These are phyloP conservation scores for Anguilla rostrata DNA, from an alignment of 2,113 vertebrate genomes.

Conservation along the genomic window DNA sequence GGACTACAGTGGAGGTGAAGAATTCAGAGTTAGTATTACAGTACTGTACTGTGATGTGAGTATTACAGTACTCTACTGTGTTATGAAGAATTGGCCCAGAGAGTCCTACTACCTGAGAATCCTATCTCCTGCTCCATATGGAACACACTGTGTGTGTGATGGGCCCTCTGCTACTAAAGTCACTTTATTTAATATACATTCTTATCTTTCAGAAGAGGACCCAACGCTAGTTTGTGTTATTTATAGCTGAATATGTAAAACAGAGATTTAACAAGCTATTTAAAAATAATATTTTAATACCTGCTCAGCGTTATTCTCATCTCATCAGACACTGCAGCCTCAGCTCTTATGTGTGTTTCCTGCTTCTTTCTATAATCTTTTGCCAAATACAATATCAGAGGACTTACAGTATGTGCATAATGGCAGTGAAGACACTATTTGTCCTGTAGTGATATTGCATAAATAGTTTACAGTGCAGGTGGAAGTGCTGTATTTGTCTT, in stretches of 20 bases:
- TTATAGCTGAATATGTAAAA: constrained; percentile 76
- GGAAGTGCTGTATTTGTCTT: constrained; percentile 74
- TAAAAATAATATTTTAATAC: constrained; percentile 67
- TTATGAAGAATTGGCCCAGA: not conserved
- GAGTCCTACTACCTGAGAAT: constrained; percentile 22
- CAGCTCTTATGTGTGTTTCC: constrained; percentile 55
- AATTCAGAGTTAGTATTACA: too few species aligned
- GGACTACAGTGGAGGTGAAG: too few species aligned
- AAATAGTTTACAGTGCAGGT: constrained; percentile 75
- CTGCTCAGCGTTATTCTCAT: constrained; percentile 73
- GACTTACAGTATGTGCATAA: constrained; percentile 66
- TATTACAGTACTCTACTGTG: too few species aligned
- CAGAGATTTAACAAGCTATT: constrained; percentile 54
- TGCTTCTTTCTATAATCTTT: constrained; percentile 64
- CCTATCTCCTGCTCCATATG: constrained; percentile 30
- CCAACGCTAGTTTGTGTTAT: constrained; percentile 66
- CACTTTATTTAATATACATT: constrained; percentile 80
- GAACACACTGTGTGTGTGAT: constrained; percentile 47
- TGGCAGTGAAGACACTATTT: constrained; percentile 72
- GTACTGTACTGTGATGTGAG: too few species aligned
- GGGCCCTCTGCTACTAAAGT: constrained; percentile 56
- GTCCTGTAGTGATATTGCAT: constrained; percentile 70
- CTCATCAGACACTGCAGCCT: constrained; percentile 56
- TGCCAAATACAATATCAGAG: constrained; percentile 72
- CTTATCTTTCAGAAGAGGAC: constrained; percentile 66